These are phyloP conservation scores for Mionectes olivaceus DNA, from an alignment of 2,797 vertebrate species.

Conservation along the genomic window DNA sequence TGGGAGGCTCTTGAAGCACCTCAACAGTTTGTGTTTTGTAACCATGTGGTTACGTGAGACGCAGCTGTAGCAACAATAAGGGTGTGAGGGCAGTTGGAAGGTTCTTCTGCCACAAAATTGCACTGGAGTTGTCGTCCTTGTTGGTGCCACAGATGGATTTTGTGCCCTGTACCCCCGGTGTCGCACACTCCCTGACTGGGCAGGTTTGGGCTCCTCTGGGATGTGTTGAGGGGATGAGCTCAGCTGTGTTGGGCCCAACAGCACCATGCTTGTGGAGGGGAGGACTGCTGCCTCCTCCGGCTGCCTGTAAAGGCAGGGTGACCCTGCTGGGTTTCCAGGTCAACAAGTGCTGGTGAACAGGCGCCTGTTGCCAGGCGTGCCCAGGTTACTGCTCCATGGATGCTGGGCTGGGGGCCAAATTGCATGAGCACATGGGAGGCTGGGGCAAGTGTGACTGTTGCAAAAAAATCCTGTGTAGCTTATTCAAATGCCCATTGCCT, in stretches of 20 bases:
- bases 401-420: neutral
- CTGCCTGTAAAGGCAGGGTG: neutral
- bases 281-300: neutral
- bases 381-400: accelerated
- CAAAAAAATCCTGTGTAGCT: neutral
- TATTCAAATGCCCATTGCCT: neutral
- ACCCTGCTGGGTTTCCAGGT: neutral
- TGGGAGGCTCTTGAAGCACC: neutral
- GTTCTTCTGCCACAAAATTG: neutral
- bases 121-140: neutral
- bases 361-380: neutral
- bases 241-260: neutral
- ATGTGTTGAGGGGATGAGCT: neutral
- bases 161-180: accelerated
- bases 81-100: neutral
- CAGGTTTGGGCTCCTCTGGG: neutral
- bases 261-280: neutral
- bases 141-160: neutral
- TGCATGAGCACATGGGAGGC: accelerated
- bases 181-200: accelerated
- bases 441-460: neutral
- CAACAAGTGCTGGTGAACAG: neutral
- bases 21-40: neutral
- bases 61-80: neutral
- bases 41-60: neutral